Evolutionary conservation across 2,797 vertebrate genomes (phyloP), one percentile per base, ranked within the genome.

Genomic region (Paguma larvata): DNA sequence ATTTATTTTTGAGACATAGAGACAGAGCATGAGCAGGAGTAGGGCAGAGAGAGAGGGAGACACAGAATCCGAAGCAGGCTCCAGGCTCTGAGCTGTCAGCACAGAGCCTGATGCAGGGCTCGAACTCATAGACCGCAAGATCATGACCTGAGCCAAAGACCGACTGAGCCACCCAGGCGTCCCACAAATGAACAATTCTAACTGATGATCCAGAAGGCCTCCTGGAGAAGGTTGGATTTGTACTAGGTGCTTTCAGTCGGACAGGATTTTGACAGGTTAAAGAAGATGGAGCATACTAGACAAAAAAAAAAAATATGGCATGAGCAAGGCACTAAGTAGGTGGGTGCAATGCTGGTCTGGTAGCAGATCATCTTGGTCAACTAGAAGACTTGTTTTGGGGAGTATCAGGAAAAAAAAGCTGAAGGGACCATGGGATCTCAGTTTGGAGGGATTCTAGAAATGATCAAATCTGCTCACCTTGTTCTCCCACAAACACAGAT

Each of bases 261-360:
- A 85, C 23, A 97, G 46, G 51, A 95, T 93, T 95, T 91, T 93
- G 78, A 79, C 30, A 79, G 14, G 44, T 91, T n/a, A 93, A 89
- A 93, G 56, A 62, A 88, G 46, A 93, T 12, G 21, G 16, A 46
- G 48, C 19, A 95, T 7, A 14, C 14, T 30, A 80, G 68, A 32
- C 5, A 84, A 75, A 32, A 14, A 5, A 92, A 91, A 90, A 63
- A 86, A n/a, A n/a, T n/a, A 84, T 48, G n/a, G 16, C 18, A 82
- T 51, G 59, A 72, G 34, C 38, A 72, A 59, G 4, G 34, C 51
- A 65, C 19, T 3, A 89, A 79, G 53, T 41, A 78, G 34, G 79
- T 56, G 30, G 93, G n/a, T 23, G 51, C 23, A 79, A 13, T 68
- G 63, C 25, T 51, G 62, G 14, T 89, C 48, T 88, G 34, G 65